Conservation (phyloP, 1,140 invertebrate genomes). For the Bicyclus anynana region DNA sequence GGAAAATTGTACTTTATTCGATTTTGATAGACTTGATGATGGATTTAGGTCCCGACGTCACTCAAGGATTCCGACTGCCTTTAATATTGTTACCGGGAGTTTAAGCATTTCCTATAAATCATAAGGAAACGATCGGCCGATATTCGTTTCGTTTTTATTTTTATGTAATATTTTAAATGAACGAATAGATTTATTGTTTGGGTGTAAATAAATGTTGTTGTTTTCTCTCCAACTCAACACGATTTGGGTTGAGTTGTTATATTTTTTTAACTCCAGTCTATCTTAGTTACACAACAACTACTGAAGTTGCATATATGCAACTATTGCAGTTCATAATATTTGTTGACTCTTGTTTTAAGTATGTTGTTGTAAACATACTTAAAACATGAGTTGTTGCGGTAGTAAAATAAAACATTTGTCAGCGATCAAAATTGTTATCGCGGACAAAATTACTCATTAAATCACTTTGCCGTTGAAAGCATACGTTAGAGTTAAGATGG, state of each 20-base stretch:
- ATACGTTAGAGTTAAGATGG: slow-evolving; percentile 30
- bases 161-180: not conserved
- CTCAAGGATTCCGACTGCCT: slow-evolving; percentile 38
- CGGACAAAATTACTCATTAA: slow-evolving; percentile 35
- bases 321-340: slow-evolving; percentile 55
- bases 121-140: not conserved
- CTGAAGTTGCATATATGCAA: slow-evolving; percentile 60
- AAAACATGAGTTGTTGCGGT: slow-evolving; percentile 9
- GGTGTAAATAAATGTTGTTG: no score
- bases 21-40: slow-evolving; percentile 73
- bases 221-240: no score
- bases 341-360: slow-evolving; percentile 36
- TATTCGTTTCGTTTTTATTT: not conserved
- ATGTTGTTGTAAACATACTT: slow-evolving; percentile 18
- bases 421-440: slow-evolving; percentile 23
- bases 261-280: slow-evolving; percentile 45
- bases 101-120: slow-evolving; percentile 5
- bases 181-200: not conserved
- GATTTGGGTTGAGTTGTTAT: slow-evolving; percentile 49
- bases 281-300: slow-evolving; percentile 49
- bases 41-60: slow-evolving; percentile 63
- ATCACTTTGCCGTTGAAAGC: slow-evolving; percentile 34
- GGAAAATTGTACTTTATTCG: slow-evolving; percentile 74
- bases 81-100: slow-evolving; percentile 25
- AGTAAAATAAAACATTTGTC: slow-evolving; percentile 13